A percentile compares a stretch with the other conserved stretches of the same genome.
phyloP scores from a whole-genome alignment of 2,113 vertebrate genomes.

The Barbus barbus region DNA sequence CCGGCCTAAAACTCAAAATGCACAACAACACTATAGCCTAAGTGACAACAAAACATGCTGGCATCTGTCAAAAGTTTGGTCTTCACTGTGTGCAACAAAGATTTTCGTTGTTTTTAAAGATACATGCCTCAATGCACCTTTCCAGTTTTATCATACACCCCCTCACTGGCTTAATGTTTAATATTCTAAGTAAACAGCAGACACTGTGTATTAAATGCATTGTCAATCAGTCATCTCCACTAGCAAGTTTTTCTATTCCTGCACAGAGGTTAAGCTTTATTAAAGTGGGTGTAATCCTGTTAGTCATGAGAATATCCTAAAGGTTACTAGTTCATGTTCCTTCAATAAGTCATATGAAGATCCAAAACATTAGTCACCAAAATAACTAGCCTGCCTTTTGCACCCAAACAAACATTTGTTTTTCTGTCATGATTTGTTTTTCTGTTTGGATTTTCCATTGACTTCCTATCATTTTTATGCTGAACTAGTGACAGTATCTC shows the following conservation, averaged over 20 bases:
- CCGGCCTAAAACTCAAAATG: background rate
- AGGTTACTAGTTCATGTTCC: conserved; percentile 4
- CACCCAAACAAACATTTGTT: too few species aligned
- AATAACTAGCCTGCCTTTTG: background rate
- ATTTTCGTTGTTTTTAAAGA: background rate
- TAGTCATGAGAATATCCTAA: conserved; percentile 22
- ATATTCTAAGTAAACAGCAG: background rate
- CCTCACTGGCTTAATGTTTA: background rate
- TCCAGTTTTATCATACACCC: background rate
- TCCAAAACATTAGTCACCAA: background rate
- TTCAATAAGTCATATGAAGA: background rate
- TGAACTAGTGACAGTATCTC: too few species aligned
- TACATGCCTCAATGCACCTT: background rate
- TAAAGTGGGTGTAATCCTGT: conserved; percentile 35
- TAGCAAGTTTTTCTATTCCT: conserved; percentile 1
- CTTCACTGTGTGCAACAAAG: background rate
- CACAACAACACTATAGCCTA: background rate
- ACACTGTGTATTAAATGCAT: background rate
- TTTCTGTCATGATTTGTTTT: background rate
- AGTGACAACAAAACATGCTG: background rate
- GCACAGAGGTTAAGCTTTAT: conserved; percentile 36
- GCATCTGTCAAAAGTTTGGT: background rate
- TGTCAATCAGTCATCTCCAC: conserved; percentile 1
- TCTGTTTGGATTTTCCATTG: background rate
- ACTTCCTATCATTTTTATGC: background rate